Percentiles rank a stretch among this genome's conserved stretches.
Conservation (phyloP, 2,113 vertebrate species). For the Otis tarda region DNA sequence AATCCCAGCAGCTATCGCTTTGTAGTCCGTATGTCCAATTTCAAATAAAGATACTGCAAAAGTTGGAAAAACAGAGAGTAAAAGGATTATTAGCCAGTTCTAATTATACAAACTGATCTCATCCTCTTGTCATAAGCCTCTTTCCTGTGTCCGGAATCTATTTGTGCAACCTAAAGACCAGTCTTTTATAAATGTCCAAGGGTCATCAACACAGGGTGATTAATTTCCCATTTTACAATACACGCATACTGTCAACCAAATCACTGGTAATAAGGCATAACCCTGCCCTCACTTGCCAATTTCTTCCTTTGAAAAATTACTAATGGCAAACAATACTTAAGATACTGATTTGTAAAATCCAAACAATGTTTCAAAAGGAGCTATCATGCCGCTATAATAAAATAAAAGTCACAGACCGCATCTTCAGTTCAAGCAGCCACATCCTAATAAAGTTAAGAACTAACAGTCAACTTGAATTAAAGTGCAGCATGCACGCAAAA, state of each 20-base stretch:
- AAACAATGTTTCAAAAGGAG: not conserved
- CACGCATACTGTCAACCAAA: not conserved
- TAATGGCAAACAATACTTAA: not conserved
- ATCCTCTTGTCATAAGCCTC: constrained; percentile 82
- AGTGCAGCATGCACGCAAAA: constrained; percentile 6
- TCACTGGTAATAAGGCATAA: not conserved
- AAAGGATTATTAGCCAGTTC: constrained; percentile 80
- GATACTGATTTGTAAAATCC: not conserved
- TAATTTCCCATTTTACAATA: constrained; percentile 29
- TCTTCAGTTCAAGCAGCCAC: constrained; percentile 50
- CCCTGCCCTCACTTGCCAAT: not conserved
- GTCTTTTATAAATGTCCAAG: constrained; percentile 35
- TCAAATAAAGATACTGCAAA: constrained; percentile 55
- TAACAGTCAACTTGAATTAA: constrained; percentile 13
- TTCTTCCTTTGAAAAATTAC: not conserved
- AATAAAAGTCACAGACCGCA: constrained; percentile 34
- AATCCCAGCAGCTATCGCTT: not conserved
- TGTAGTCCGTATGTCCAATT: not conserved
- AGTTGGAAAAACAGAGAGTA: constrained; percentile 71
- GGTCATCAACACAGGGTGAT: constrained; percentile 18
- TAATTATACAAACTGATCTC: constrained; percentile 86
- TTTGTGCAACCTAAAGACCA: constrained; percentile 54
- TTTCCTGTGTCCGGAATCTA: constrained; percentile 74
- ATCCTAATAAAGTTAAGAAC: constrained; percentile 53
- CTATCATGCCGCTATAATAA: not conserved